Base-by-base conservation (phyloP, 2,888 invertebrate genomes). In the Spilosoma lubricipeda region DNA sequence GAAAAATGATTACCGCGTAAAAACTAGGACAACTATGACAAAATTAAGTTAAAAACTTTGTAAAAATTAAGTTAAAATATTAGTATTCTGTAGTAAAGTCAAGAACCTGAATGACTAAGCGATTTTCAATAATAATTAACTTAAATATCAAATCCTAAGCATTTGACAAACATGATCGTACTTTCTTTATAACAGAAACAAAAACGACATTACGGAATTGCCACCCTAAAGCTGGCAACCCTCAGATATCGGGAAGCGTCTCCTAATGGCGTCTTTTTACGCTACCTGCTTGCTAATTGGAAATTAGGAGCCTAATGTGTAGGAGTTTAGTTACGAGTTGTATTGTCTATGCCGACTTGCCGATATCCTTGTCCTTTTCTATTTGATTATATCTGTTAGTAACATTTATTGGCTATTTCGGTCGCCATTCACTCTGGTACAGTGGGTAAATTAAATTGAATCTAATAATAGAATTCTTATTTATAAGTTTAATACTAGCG, bases 281-380 rank as follows among this genome's bases (percentile, higher is more conserved):
- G 94, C 92, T 94, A 95, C 95, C 94, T 95, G 95, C 93, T 90
- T 95, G 93, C 94, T 95, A 95, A 95, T 95, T 94, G 93, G 93
- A 92, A 93, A 94, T 95, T 95, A 95, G 92, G 91, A 88, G 90
- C 88, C 91, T 92, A 95, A 95, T 95, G 94, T 95, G 93, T 91
- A 92, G 91, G 93, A 92, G 88, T 91, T 92, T 90, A 90, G 90
- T 92, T 92, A 93, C 93, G 92, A 89, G 84, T 85, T 80, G 88
- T 89, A 92, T 90, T 92, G 93, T 90, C 85, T 85, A 88, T 87
- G 90, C 88, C 91, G 92, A 93, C 94, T 93, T 91, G 90, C 91
- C 89, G 85, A 90, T 92, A 91, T 90, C 91, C 87, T 82, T 91
- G 86, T 90, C 87, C 88, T 89, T 87, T 86, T 86, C 89, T 90